Evolutionary conservation across 2,797 vertebrate genomes (phyloP), one percentile per base, ranked within the genome.

Genomic region (Sebastes iracundus): DNA sequence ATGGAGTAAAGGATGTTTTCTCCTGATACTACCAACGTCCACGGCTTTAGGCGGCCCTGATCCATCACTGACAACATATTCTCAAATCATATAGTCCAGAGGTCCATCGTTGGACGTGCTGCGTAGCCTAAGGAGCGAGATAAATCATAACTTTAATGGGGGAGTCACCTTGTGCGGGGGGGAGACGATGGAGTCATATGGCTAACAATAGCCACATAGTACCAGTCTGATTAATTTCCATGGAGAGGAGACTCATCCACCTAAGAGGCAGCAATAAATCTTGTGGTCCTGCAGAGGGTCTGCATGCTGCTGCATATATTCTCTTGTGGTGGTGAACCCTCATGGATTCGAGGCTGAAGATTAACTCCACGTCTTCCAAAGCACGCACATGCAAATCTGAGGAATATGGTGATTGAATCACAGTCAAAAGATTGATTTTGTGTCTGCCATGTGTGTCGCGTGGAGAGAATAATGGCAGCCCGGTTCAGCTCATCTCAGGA

Each of bases 251-350:
- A 83, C 84, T 91, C 85, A 92, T 93, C 84, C 86, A 79, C 58
- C 74, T 81, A 84, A 94, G 87, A 87, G 88, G 75, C 66, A 16
- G 55, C 74, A 56, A 82, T 95, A 92, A 90, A 95, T 95, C 89
- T 89, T 66, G 4, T 23, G 30, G 58, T 75, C 80, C 59, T 80
- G 75, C 62, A 63, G 65, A 81, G 58, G 14, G 68, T 70, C 53
- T 74, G 12, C 53, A 20, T 52, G 18, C 49, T n/a, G 20, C 49
- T 52, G 7, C 20, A 18, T 46, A 18, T 65, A 74, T 38, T 22
- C 81, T 66, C 64, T 53, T 0, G 16, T 42, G 42, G 22, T 66
- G 52, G 77, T 59, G 49, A 79, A 87, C 38, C 22, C 68, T 35
- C 35, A 25, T 49, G 38, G 75, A 74, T 58, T 65, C 84, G 72